Conservation (phyloP, 2,888 invertebrate genomes). For the Epiblema foenella region DNA sequence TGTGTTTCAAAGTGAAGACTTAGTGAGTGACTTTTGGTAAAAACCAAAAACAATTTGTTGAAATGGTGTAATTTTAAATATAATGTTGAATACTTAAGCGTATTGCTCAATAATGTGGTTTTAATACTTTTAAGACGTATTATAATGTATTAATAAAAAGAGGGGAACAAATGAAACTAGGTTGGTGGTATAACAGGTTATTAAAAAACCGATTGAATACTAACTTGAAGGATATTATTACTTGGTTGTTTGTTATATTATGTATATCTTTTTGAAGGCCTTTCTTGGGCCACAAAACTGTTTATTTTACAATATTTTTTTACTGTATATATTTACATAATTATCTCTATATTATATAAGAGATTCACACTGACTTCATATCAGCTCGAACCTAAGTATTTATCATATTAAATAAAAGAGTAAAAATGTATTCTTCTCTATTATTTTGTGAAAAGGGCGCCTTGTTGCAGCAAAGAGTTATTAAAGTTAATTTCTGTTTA, state of each 20-base stretch:
- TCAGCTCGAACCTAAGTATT: no score
- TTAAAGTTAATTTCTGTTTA: no score
- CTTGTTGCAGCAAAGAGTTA: no score
- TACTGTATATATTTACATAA: no score
- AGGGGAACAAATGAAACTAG: neutral
- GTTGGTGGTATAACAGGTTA: neutral
- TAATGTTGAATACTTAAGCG: neutral
- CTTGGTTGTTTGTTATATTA: no score
- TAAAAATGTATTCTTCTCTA: neutral
- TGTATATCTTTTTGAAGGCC: no score
- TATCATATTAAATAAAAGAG: no score
- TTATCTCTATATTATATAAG: no score
- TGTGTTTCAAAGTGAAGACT: neutral
- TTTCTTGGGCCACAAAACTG: no score
- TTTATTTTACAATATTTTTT: no score
- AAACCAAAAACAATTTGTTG: neutral
- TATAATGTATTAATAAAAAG: slow-evolving; percentile 4
- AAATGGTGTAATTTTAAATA: slow-evolving; percentile 1
- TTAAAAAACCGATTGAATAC: neutral
- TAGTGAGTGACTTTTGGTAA: neutral
- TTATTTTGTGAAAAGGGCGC: neutral
- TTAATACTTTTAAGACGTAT: neutral
- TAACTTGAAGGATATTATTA: neutral
- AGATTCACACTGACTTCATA: no score
- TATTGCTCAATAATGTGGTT: slow-evolving; percentile 34